phyloP scores from a whole-genome alignment of 2,888 invertebrate species.

The Tyria jacobaeae region DNA sequence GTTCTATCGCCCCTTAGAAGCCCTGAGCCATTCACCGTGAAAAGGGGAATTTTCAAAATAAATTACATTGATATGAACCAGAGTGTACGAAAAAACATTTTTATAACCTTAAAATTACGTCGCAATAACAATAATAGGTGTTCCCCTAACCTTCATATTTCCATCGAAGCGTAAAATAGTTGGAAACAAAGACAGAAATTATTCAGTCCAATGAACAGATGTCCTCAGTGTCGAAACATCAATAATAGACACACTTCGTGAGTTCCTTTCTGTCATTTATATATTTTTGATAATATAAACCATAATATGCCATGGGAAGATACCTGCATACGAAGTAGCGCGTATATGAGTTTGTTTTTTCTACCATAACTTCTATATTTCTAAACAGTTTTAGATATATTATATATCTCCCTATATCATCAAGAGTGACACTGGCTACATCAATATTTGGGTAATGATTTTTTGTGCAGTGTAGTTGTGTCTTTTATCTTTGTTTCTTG shows the following conservation, averaged over 20 bases:
- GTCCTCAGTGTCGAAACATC: conserved; percentile 45
- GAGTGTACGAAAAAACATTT: conserved; percentile 45
- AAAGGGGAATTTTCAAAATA: conserved; percentile 47
- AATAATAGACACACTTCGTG: conserved; percentile 38
- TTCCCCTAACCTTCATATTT: conserved; percentile 39
- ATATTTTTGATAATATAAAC: no score
- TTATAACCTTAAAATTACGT: conserved; percentile 49
- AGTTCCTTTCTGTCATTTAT: neutral
- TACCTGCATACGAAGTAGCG: no score
- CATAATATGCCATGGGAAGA: no score
- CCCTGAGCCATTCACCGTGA: conserved; percentile 33
- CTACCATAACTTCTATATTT: no score
- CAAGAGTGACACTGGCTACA: no score
- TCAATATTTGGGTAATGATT: no score
- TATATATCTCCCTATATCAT: no score
- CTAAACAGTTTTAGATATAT: no score
- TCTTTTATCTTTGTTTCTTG: no score
- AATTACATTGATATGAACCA: conserved; percentile 40
- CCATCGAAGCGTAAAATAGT: conserved; percentile 47
- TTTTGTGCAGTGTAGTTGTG: no score
- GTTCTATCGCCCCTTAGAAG: neutral
- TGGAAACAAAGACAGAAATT: conserved; percentile 54
- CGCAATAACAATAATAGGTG: conserved; percentile 35
- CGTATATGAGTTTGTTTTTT: no score
- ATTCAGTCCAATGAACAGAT: conserved; percentile 55